Conservation (phyloP, 2,113 vertebrate species). For the Meleagris gallopavo region DNA sequence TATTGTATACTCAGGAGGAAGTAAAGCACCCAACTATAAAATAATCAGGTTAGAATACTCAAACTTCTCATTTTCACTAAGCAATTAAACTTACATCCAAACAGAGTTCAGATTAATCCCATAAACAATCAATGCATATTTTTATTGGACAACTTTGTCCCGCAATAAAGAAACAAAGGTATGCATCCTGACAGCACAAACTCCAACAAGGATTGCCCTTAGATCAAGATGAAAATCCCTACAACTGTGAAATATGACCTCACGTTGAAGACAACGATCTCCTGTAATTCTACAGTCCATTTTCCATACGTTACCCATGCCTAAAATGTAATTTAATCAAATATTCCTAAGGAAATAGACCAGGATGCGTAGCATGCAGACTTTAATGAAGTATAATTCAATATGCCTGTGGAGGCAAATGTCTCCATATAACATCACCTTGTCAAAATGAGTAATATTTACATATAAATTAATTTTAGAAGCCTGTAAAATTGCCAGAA, state of each 20-base stretch:
- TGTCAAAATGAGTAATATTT: conserved; percentile 29
- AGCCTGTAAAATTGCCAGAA: neutral
- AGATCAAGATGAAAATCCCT: neutral
- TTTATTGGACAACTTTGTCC: neutral
- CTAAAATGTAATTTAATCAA: conserved; percentile 22
- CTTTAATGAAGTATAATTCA: conserved; percentile 18
- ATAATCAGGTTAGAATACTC: conserved; percentile 12
- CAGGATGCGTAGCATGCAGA: neutral
- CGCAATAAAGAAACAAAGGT: neutral
- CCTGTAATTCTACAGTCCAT: conserved; percentile 2
- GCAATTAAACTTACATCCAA: neutral
- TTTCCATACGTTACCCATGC: neutral
- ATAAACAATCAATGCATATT: neutral
- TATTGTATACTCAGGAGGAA: neutral
- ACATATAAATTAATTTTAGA: conserved; percentile 31
- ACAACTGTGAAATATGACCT: neutral
- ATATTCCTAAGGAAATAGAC: conserved; percentile 4
- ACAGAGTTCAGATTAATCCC: conserved; percentile 10
- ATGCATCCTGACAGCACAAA: neutral
- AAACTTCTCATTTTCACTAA: conserved; percentile 25
- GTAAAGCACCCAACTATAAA: neutral
- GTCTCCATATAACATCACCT: neutral
- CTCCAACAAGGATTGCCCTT: neutral
- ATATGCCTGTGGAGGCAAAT: neutral
- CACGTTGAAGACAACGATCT: neutral